These are phyloP conservation scores for Grammomys surdaster DNA, from an alignment of 2,113 vertebrate genomes.

Conservation along the genomic window DNA sequence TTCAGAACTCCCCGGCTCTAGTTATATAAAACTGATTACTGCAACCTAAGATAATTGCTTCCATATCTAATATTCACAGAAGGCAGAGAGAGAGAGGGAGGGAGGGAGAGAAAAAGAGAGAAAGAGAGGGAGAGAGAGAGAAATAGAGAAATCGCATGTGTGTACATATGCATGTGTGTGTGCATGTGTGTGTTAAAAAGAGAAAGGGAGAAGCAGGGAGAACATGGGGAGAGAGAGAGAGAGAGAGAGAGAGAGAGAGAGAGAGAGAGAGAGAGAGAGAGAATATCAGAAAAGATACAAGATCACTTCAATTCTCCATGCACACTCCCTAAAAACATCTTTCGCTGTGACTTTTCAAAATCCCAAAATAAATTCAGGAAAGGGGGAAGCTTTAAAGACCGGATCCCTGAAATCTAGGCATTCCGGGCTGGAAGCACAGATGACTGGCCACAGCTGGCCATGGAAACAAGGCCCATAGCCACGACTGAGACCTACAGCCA, in stretches of 20 bases:
- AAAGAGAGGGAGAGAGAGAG: neutral
- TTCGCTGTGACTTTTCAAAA: neutral
- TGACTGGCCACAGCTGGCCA: neutral
- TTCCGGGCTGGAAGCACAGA: rapidly evolving
- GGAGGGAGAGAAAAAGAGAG: neutral
- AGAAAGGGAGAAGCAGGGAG: too few species aligned
- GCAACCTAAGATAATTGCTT: slow-evolving; percentile 62
- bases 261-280: neutral
- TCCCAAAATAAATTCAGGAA: neutral
- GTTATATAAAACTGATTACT: slow-evolving; percentile 70
- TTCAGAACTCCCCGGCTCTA: slow-evolving; percentile 50
- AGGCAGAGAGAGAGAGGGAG: neutral
- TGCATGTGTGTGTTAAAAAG: too few species aligned
- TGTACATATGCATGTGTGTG: too few species aligned
- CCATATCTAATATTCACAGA: slow-evolving; percentile 55
- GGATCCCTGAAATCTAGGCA: neutral
- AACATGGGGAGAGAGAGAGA: too few species aligned
- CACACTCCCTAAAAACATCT: neutral
- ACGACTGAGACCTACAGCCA: neutral
- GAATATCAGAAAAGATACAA: neutral
- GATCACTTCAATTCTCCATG: neutral
- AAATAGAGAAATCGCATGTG: too few species aligned
- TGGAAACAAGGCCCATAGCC: rapidly evolving
- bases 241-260: neutral
- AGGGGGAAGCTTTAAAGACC: neutral